Evolutionary conservation across 1,140 invertebrate species (phyloP), one percentile per base, ranked within the genome.

Genomic region (Nasonia giraulti): DNA sequence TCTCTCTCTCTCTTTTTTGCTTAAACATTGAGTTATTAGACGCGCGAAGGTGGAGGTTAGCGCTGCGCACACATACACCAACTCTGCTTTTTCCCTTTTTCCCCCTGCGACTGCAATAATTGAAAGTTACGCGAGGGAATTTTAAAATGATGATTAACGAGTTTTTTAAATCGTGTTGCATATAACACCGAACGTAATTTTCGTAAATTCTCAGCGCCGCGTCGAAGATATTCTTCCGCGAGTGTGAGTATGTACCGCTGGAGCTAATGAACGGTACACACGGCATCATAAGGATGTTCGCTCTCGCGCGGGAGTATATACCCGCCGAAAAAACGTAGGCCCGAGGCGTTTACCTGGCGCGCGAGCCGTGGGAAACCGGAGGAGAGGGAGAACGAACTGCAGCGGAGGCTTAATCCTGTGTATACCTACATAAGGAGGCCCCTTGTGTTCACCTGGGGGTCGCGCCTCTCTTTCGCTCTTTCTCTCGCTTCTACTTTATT

Each of bases 341-440:
- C 31, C 37, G 73, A 75, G 37, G 73, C 73, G 73, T 75, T 33
- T 40, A 75, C 73, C 37, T 75, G 73, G 20, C 73, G 69, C 73
- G 73, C 73, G 73, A 40, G 73, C 14, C 73, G 73, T 75, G 75
- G 75, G 75, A 77, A 77, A 77, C 8, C 17, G 3, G 23, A 31
- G 23, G 17, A 31, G 68, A 7, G 23, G 31, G 10, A 69, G 27
- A n/a, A 66, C 27, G 62, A 69, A 23, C 33, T 33, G 66, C 66
- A 27, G 17, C 66, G 6, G 17, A 71, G 68, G 10, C 68, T 71
- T 62, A 62, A 62, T 62, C 55, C 20, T n/a, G 14, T 62, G 14
- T 62, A 62, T 62, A 55, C 50, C 50, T 55, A 55, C 50, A 17
- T 17, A 75, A 75, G 31, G 33, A 37, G 73, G 37, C 73, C 69